These are phyloP conservation scores for Nasonovia ribisnigri DNA, from an alignment of 2,888 invertebrate genomes.

Conservation along the genomic window DNA sequence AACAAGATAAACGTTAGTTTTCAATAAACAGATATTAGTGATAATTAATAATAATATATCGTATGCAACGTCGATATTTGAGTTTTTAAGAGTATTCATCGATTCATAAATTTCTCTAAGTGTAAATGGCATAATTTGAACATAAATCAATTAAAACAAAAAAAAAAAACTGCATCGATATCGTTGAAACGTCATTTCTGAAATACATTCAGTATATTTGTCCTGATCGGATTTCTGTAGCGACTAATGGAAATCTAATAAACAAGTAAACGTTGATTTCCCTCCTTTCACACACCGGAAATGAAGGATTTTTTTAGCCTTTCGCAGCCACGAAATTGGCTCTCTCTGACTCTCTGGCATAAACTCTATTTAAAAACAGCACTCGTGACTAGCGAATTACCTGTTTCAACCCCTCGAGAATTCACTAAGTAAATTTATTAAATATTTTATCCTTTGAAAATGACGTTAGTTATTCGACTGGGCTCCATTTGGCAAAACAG, in stretches of 20 bases:
- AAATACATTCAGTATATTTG: not conserved
- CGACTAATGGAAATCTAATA: constrained; percentile 55
- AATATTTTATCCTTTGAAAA: constrained; percentile 32
- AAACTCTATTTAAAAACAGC: constrained; percentile 49
- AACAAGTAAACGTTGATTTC: constrained; percentile 62
- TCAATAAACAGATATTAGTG: not conserved
- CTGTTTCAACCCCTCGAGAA: constrained; percentile 32
- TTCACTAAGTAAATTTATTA: constrained; percentile 44
- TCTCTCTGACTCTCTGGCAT: constrained; percentile 60
- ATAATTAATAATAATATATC: not conserved
- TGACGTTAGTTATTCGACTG: not conserved
- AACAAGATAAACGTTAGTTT: not conserved
- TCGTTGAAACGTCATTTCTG: constrained; percentile 9
- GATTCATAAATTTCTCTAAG: not conserved
- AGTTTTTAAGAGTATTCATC: not conserved
- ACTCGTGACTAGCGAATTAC: constrained; percentile 14
- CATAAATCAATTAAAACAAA: not conserved
- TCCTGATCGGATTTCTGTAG: constrained; percentile 19
- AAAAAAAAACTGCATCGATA: not conserved
- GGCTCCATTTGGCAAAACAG: not conserved
- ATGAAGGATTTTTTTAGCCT: constrained; percentile 45
- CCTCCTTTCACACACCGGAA: constrained; percentile 58
- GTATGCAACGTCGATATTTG: not conserved
- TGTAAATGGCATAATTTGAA: not conserved
- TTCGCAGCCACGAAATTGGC: constrained; percentile 57